Conservation (phyloP, 2,888 invertebrate genomes). For the Elysia crispata region DNA sequence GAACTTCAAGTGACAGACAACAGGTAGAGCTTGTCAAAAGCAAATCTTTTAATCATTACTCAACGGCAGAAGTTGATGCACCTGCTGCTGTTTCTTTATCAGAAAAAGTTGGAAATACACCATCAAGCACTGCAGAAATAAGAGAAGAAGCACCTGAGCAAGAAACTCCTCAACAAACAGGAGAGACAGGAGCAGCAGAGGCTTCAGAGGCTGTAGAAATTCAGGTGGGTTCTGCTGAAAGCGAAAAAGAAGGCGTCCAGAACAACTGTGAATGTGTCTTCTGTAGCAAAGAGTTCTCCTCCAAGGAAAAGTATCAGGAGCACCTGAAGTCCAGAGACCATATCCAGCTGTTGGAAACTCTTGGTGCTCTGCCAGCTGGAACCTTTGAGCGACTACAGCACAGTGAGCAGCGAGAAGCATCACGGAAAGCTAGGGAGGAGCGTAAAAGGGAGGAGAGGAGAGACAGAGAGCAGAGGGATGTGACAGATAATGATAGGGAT, state of each 20-base stretch:
- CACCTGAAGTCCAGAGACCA: constrained; percentile 97
- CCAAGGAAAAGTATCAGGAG: constrained; percentile 20
- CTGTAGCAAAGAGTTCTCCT: constrained; percentile 33
- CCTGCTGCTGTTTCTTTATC: too few relatives aligned
- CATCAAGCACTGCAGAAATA: too few relatives aligned
- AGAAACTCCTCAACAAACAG: too few relatives aligned
- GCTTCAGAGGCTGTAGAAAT: background rate
- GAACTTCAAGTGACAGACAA: background rate
- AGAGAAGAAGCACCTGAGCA: too few relatives aligned
- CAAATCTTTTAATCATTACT: background rate
- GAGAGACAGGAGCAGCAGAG: too few relatives aligned
- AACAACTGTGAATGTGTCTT: constrained; percentile 32
- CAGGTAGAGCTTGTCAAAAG: constrained; percentile 14
- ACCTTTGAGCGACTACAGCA: constrained; percentile 93
- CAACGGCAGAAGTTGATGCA: background rate
- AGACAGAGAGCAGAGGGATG: background rate
- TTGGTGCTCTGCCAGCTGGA: constrained; percentile 88
- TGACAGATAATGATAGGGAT: constrained; percentile 18
- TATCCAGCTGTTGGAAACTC: constrained; percentile 93
- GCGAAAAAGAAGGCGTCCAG: background rate
- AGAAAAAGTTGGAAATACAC: too few relatives aligned
- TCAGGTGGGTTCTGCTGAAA: background rate
- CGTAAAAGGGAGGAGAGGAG: constrained; percentile 11
- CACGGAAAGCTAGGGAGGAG: background rate
- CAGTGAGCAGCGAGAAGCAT: constrained; percentile 13